Evolutionary conservation across 2,888 invertebrate genomes (phyloP).

Genomic region (Andrena flavipes): DNA sequence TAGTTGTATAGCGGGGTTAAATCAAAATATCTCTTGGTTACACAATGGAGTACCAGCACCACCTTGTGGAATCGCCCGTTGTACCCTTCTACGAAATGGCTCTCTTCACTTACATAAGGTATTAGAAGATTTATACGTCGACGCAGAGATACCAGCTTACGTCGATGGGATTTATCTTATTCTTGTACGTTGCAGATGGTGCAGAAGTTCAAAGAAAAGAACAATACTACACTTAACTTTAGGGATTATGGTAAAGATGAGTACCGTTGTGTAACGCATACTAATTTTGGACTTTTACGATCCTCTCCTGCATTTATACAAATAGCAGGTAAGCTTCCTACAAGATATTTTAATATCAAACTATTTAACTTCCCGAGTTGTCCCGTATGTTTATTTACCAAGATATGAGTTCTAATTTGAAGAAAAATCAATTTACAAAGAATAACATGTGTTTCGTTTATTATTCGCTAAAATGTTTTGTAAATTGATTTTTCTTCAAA

Average conservation of each 20-base stretch:
- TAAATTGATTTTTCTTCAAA: too few relatives aligned
- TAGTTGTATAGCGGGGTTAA: constrained; percentile 76
- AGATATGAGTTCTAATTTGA: too few relatives aligned
- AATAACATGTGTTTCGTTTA: too few relatives aligned
- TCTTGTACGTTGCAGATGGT: constrained; percentile 32
- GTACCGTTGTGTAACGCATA: constrained; percentile 80
- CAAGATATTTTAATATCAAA: not conserved
- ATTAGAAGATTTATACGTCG: not conserved
- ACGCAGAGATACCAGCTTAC: not conserved
- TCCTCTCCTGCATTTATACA: constrained; percentile 80
- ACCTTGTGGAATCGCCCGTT: constrained; percentile 78
- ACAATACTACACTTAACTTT: constrained; percentile 64
- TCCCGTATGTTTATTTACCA: not conserved
- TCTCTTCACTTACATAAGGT: constrained; percentile 81
- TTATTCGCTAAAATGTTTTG: too few relatives aligned
- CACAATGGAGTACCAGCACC: constrained; percentile 79
- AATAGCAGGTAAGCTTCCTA: constrained; percentile 77
- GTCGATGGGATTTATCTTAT: not conserved
- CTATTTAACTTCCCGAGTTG: not conserved
- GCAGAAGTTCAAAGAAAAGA: constrained; percentile 76
- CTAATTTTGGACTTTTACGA: constrained; percentile 76
- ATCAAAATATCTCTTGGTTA: constrained; percentile 80
- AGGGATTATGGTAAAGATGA: constrained; percentile 75
- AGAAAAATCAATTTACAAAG: too few relatives aligned
- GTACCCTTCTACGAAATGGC: constrained; percentile 77